These are phyloP conservation scores for Halictus rubicundus DNA, from an alignment of 1,140 invertebrate genomes.

Conservation along the genomic window DNA sequence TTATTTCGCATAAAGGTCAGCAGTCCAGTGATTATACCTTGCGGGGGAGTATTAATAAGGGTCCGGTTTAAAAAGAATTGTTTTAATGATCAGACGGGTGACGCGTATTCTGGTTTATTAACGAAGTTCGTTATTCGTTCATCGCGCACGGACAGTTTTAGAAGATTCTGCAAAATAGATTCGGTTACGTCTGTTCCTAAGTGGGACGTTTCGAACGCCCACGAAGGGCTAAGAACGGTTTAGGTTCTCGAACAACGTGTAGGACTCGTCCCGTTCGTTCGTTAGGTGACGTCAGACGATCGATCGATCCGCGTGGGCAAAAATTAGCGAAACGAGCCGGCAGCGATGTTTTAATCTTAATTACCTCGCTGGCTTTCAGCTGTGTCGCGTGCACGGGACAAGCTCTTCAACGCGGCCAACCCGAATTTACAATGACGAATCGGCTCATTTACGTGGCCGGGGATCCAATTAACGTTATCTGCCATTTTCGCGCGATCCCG, in stretches of 20 bases:
- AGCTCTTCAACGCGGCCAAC: no score
- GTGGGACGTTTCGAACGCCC: not conserved
- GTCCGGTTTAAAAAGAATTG: no score
- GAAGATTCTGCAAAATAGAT: not conserved
- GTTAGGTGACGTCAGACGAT: not conserved
- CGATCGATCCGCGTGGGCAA: slow-evolving; percentile 11
- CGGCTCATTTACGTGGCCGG: not conserved
- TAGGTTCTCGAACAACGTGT: not conserved
- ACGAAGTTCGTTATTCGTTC: not conserved
- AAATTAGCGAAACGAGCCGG: not conserved
- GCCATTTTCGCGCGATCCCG: not conserved
- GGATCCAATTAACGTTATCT: slow-evolving; percentile 8
- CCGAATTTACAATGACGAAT: not conserved
- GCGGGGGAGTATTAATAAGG: no score
- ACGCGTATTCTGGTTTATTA: no score
- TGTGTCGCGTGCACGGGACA: not conserved
- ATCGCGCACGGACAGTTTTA: not conserved
- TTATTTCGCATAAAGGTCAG: no score
- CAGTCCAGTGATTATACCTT: no score
- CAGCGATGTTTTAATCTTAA: not conserved
- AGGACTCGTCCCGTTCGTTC: not conserved
- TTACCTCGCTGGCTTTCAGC: not conserved
- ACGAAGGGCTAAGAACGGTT: not conserved
- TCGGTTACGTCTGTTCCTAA: not conserved
- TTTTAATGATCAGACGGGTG: no score